Base-by-base conservation (phyloP, 2,888 invertebrate genomes). In the Arenicola marina region DNA sequence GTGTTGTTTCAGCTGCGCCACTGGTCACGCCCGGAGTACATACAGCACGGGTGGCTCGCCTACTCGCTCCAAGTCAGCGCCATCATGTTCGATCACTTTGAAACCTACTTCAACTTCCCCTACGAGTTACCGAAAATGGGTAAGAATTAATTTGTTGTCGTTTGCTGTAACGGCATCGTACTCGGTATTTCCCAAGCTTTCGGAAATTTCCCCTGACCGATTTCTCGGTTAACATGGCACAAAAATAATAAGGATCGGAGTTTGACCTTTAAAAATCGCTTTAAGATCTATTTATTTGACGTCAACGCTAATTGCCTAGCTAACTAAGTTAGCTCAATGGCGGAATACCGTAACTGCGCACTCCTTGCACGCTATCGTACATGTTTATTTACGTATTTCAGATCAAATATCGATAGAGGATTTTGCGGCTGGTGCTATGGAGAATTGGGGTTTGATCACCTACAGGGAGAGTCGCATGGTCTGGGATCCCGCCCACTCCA, bases 21-120 rank as follows among this genome's bases (percentile, higher is more conserved):
- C 56, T 56, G 56, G 56, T 11, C 56, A 15, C 4, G 56, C 15
- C 56, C 18, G 11, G 56, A 56, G 38, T 56, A 34, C 56, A 38
- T 56, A 34, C 34, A 32, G 4, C 15, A 46, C 4, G 57, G 57
- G n/a, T 46, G 92, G 79, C 90, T 91, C 4, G 81, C 87, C 43
- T 94, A 91, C 82, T 91, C 94, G 2, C 85, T 89, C 67, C 86
- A 88, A 3, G 87, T 89, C 62, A 93, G 91, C 4, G 89, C 88
- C 43, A 86, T 88, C 69, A 88, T 90, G 11, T 74, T 76, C 67
- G 75, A 77, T 44, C 65, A 69, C 2, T 78, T 71, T 56, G 73
- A 77, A 57, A 61, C 64, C 3, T 62, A 75, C 33, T 77, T 77
- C 59, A 71, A 76, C 26, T 69, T 75, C 4, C 60, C 71, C 0